phyloP scores from a whole-genome alignment of 2,797 vertebrate species.

The Okamejei kenojei region DNA sequence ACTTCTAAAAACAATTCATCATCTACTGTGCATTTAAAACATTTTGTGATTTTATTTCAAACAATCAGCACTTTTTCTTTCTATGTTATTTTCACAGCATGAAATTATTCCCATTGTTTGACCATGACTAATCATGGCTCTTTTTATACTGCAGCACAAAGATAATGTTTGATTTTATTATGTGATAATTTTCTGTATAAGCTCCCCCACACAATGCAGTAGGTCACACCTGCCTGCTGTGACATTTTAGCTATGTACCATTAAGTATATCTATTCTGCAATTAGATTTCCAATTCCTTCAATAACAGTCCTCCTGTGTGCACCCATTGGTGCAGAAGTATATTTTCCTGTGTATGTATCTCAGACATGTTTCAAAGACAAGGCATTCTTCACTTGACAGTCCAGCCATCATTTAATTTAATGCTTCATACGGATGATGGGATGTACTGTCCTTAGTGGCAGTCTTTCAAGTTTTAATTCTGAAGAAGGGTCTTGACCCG shows the following conservation, averaged over 20 bases:
- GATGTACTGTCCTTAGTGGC: neutral
- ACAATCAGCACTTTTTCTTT: neutral
- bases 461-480: too few relatives aligned
- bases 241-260: neutral
- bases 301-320: neutral
- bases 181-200: neutral
- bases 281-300: neutral
- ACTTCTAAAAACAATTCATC: neutral
- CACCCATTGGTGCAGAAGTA: neutral
- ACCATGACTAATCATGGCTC: neutral
- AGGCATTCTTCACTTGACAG: neutral
- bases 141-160: neutral
- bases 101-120: neutral
- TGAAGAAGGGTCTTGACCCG: too few relatives aligned
- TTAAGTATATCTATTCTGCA: neutral
- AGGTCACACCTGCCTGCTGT: slow-evolving; percentile 8
- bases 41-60: neutral
- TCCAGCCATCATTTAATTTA: neutral
- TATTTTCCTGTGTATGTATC: neutral
- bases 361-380: neutral
- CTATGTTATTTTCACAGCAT: neutral
- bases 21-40: neutral
- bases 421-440: neutral
- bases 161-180: slow-evolving; percentile 26
- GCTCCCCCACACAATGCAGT: neutral